phyloP scores from a whole-genome alignment of 92 coral and sea anemone genomes.

The Plumapathes pennacea region DNA sequence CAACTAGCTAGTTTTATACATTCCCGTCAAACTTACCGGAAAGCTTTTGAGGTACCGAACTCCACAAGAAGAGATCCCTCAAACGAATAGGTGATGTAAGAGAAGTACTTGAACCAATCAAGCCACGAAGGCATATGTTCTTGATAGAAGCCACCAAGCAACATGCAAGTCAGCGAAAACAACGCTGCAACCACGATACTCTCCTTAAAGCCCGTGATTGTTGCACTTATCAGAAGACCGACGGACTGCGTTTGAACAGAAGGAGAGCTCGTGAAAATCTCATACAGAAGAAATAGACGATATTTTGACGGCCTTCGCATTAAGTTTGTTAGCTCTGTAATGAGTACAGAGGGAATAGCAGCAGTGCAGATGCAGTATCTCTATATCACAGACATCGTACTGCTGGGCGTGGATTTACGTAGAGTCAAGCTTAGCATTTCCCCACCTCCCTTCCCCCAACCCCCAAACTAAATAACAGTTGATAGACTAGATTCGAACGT shows the following conservation, averaged over 20 bases:
- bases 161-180: slow-evolving; percentile 64
- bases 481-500: too few relatives aligned
- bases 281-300: too few relatives aligned
- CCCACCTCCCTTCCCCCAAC: too few relatives aligned
- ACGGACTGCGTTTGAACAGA: slow-evolving; percentile 59
- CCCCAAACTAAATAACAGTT: too few relatives aligned
- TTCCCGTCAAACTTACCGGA: slow-evolving; percentile 37
- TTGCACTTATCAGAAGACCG: slow-evolving; percentile 84
- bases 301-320: too few relatives aligned
- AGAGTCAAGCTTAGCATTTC: too few relatives aligned
- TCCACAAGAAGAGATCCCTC: slow-evolving; percentile 65
- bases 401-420: too few relatives aligned
- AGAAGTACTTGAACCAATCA: slow-evolving; percentile 62
- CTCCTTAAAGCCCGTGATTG: slow-evolving; percentile 78
- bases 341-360: too few relatives aligned
- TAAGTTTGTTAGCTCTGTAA: too few relatives aligned
- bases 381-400: too few relatives aligned
- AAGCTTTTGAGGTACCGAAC: slow-evolving; percentile 63
- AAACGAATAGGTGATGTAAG: slow-evolving; percentile 71
- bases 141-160: slow-evolving; percentile 90
- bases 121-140: slow-evolving; percentile 83
- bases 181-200: slow-evolving; percentile 79
- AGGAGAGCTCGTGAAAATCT: too few relatives aligned
- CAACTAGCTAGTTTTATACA: neutral
- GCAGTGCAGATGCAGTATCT: too few relatives aligned